These are phyloP conservation scores for Empis livida DNA, from an alignment of 2,888 invertebrate species.

Conservation along the genomic window DNA sequence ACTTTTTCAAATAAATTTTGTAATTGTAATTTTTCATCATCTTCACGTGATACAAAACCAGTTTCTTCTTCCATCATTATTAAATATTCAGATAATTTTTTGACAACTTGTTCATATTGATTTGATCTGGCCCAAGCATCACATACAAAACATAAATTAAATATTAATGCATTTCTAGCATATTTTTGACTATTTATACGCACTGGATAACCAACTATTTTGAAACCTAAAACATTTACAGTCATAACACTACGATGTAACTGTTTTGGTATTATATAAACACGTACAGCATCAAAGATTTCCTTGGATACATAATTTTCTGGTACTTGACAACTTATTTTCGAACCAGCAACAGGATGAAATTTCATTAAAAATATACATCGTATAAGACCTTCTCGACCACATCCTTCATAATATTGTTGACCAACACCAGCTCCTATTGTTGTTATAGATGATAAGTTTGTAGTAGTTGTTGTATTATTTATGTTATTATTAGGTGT, in stretches of 20 bases:
- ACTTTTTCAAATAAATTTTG: slow-evolving; percentile 66
- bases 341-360: slow-evolving; percentile 66
- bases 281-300: slow-evolving; percentile 83
- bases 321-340: slow-evolving; percentile 80
- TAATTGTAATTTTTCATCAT: slow-evolving; percentile 51
- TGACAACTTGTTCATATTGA: slow-evolving; percentile 88
- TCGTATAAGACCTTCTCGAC: slow-evolving; percentile 60
- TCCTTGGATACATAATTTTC: slow-evolving; percentile 86
- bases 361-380: slow-evolving; percentile 73
- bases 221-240: slow-evolving; percentile 65
- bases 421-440: not conserved
- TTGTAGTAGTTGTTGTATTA: not conserved
- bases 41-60: slow-evolving; percentile 59
- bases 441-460: not conserved
- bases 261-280: slow-evolving; percentile 92
- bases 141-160: slow-evolving; percentile 91
- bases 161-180: slow-evolving; percentile 85
- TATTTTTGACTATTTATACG: slow-evolving; percentile 80
- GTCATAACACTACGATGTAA: slow-evolving; percentile 82
- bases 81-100: slow-evolving; percentile 85
- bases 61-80: slow-evolving; percentile 79
- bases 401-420: slow-evolving; percentile 46
- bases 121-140: slow-evolving; percentile 79
- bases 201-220: slow-evolving; percentile 87
- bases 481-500: too few relatives aligned